These are phyloP conservation scores for Dastarcus helophoroides DNA, from an alignment of 2,888 invertebrate genomes.

Conservation along the genomic window DNA sequence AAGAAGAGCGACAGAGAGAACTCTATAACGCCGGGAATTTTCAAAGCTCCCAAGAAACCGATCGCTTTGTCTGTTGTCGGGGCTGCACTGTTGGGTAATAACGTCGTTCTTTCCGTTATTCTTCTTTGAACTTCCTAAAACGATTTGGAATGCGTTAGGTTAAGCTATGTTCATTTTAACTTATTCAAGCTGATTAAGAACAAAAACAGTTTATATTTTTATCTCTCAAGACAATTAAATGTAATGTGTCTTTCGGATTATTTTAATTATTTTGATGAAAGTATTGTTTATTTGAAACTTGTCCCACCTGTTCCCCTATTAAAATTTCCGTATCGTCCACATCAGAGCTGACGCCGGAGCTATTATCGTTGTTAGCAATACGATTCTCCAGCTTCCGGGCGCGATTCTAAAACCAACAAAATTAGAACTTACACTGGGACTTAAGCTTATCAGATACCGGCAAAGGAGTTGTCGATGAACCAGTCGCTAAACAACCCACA, in stretches of 20 bases:
- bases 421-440: conserved; percentile 2
- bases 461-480: too few species aligned
- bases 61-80: conserved; percentile 47
- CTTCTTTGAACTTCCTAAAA: conserved; percentile 32
- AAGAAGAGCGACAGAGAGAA: conserved; percentile 90
- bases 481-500: conserved; percentile 48
- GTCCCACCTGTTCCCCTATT: conserved; percentile 46
- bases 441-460: too few species aligned
- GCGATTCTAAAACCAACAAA: conserved; percentile 19
- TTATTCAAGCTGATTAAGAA: not conserved
- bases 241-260: too few species aligned
- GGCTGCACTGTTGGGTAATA: conserved; percentile 20
- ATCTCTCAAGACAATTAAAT: too few species aligned
- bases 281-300: too few species aligned
- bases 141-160: conserved; percentile 1
- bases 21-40: conserved; percentile 87
- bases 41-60: conserved; percentile 63
- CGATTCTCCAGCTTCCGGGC: conserved; percentile 25
- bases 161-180: not conserved
- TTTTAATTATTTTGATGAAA: too few species aligned
- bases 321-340: conserved; percentile 43
- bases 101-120: conserved; percentile 26
- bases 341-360: conserved; percentile 28
- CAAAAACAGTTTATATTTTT: not conserved
- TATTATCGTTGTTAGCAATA: conserved; percentile 23